Evolutionary conservation across 23 tunicate genomes (phyloP).

Genomic region (Styela plicata): DNA sequence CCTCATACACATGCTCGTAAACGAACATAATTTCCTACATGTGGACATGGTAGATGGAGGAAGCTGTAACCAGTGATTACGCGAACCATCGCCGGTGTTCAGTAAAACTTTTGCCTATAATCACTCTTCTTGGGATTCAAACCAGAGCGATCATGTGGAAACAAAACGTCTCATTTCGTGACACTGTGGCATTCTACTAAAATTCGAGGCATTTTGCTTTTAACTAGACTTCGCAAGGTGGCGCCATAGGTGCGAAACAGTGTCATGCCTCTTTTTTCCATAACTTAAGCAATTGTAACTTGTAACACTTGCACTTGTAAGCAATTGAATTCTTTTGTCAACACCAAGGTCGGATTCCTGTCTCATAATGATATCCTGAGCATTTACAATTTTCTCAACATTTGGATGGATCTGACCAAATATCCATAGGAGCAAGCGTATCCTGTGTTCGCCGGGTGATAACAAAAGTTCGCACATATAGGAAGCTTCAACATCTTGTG

Average conservation of each 20-base stretch:
- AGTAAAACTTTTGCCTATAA: no score
- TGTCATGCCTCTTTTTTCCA: background rate
- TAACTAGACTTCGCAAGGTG: background rate
- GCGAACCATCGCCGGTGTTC: no score
- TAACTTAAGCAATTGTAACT: no score
- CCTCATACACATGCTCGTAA: no score
- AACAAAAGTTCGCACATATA: slow-evolving; percentile 20
- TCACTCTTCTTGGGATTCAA: no score
- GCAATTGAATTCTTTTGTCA: background rate
- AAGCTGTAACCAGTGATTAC: no score
- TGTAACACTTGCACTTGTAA: no score
- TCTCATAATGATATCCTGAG: background rate
- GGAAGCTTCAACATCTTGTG: slow-evolving; percentile 5
- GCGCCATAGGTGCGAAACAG: background rate
- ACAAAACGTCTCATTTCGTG: no score
- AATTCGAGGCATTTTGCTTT: background rate
- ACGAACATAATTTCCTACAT: no score
- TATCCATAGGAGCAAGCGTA: slow-evolving; percentile 21
- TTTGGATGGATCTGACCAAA: slow-evolving; percentile 8
- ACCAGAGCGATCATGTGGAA: no score
- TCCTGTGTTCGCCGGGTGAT: slow-evolving; percentile 14
- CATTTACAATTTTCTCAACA: background rate
- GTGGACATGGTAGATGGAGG: no score
- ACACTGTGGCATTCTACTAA: background rate
- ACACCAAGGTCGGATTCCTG: background rate